Conservation (phyloP, 2,797 vertebrate species). For the Notolepis coatsorum region DNA sequence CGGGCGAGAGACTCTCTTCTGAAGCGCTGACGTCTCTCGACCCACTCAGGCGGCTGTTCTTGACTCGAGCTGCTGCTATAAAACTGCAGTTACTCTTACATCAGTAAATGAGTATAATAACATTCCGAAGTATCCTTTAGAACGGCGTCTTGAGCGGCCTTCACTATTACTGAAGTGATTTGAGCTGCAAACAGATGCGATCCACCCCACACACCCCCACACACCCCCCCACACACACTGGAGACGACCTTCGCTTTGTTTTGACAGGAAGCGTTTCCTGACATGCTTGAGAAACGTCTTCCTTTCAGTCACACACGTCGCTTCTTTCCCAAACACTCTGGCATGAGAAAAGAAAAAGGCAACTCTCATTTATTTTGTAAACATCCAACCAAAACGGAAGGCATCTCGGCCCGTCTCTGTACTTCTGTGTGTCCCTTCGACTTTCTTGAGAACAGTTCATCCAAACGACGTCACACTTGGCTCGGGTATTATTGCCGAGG, state of each 20-base stretch:
- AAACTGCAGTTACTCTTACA: background rate
- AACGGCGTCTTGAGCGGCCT: conserved; percentile 1
- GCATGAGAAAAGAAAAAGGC: background rate
- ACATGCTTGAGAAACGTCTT: conserved; percentile 60
- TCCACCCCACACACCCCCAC: too few species aligned
- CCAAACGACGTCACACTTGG: too few species aligned
- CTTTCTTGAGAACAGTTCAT: too few species aligned
- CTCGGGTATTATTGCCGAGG: too few species aligned
- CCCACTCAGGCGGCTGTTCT: conserved; percentile 5
- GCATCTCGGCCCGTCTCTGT: too few species aligned
- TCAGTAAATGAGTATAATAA: background rate
- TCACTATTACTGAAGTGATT: conserved; percentile 19
- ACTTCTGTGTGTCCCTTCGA: too few species aligned
- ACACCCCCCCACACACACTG: conserved; percentile 42
- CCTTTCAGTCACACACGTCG: conserved; percentile 44
- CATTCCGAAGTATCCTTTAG: background rate
- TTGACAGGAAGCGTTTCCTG: conserved; percentile 76
- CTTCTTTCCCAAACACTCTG: background rate
- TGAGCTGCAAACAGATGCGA: conserved; percentile 19
- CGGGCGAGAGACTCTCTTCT: background rate
- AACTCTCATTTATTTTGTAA: too few species aligned
- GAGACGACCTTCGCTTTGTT: conserved; percentile 62
- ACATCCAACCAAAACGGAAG: too few species aligned
- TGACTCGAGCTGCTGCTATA: background rate
- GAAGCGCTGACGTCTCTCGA: background rate